These are phyloP conservation scores for Neopelma chrysocephalum DNA, from an alignment of 2,797 vertebrate genomes.

Conservation along the genomic window DNA sequence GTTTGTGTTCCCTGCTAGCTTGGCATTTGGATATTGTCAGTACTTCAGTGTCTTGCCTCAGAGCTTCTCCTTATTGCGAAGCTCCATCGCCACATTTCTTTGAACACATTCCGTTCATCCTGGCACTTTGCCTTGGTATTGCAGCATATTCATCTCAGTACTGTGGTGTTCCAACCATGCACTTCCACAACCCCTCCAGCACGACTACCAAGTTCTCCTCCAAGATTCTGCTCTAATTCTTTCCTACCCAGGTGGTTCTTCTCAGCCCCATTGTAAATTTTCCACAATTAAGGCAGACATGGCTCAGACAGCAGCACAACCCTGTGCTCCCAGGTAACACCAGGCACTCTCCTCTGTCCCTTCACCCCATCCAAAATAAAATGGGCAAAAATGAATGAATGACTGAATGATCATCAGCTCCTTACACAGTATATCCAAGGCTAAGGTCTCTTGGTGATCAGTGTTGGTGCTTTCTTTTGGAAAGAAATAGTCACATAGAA, in stretches of 20 bases:
- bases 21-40: slow-evolving; percentile 1
- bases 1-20: slow-evolving; percentile 1
- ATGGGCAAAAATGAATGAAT: neutral
- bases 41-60: neutral
- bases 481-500: neutral
- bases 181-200: neutral
- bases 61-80: neutral
- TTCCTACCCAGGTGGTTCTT: neutral
- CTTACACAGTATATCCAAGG: neutral
- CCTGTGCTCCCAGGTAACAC: neutral
- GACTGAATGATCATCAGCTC: neutral
- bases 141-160: neutral
- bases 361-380: neutral
- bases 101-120: neutral
- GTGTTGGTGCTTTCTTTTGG: neutral
- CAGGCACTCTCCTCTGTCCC: neutral
- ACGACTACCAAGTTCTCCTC: neutral
- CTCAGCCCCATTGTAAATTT: neutral
- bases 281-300: neutral
- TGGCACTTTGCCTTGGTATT: neutral
- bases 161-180: neutral
- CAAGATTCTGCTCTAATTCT: neutral
- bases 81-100: neutral
- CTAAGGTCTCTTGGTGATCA: neutral
- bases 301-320: neutral